Conservation (phyloP, 2,113 vertebrate genomes). For the Leucopsar rothschildi region DNA sequence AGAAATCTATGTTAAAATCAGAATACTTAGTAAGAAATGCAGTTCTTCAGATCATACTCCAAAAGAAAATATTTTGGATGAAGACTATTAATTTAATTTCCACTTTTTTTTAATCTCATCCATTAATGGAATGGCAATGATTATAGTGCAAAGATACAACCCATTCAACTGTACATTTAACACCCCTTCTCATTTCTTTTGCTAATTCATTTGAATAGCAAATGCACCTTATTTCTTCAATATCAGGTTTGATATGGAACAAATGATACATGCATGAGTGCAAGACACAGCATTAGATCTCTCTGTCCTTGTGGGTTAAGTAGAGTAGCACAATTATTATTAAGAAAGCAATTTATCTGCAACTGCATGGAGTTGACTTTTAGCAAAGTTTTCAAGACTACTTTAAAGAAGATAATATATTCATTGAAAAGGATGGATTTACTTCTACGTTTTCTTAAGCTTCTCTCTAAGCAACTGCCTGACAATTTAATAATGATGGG, state of each 20-base stretch:
- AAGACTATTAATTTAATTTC: neutral
- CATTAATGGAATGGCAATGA: neutral
- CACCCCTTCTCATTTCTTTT: neutral
- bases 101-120: neutral
- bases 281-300: neutral
- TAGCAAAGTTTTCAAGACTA: neutral
- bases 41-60: neutral
- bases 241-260: neutral
- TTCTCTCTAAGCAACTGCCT: slow-evolving; percentile 16
- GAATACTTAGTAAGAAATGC: neutral
- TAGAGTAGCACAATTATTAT: neutral
- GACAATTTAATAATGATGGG: slow-evolving; percentile 9
- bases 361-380: neutral
- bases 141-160: neutral
- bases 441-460: slow-evolving; percentile 16
- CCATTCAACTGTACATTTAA: neutral
- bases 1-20: neutral
- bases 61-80: neutral
- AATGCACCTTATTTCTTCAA: neutral
- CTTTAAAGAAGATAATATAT: neutral
- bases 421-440: slow-evolving; percentile 1
- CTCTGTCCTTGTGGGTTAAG: neutral
- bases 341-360: neutral
- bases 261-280: neutral
- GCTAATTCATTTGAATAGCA: neutral